Percentiles rank a stretch among this genome's conserved stretches.
Conservation (phyloP, 2,888 invertebrate species). For the Athalia cordata region DNA sequence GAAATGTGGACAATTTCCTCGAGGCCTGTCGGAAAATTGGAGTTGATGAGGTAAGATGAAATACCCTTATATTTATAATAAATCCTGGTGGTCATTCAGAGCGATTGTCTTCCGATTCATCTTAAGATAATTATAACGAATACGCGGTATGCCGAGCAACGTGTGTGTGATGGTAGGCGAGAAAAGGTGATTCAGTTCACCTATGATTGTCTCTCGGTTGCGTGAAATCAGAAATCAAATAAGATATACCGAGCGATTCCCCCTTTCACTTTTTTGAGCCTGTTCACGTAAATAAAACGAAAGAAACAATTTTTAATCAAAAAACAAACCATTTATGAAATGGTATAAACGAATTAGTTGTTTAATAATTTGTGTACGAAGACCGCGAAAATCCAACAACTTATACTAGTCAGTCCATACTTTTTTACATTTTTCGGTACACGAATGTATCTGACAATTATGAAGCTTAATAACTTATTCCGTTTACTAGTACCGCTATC, state of each 20-base stretch:
- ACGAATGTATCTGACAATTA: conserved; percentile 37
- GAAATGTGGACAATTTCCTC: conserved; percentile 96
- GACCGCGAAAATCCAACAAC: conserved; percentile 65
- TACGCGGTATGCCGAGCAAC: too few species aligned
- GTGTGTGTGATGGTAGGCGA: not conserved
- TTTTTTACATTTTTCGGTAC: conserved; percentile 36
- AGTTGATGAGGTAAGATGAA: conserved; percentile 89
- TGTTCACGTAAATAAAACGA: conserved; percentile 20
- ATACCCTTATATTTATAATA: not conserved
- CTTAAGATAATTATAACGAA: not conserved
- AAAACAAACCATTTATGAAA: not conserved
- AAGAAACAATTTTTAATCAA: too few species aligned
- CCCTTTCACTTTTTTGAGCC: not conserved
- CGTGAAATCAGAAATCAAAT: conserved; percentile 12
- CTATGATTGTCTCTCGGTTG: not conserved
- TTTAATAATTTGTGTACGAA: conserved; percentile 27
- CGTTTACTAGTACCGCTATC: conserved; percentile 40
- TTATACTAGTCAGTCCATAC: conserved; percentile 71
- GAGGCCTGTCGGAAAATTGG: conserved; percentile 96
- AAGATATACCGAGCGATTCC: not conserved
- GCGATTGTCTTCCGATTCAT: not conserved
- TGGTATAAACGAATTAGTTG: conserved; percentile 17
- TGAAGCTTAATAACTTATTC: conserved; percentile 19
- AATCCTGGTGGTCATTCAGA: not conserved
- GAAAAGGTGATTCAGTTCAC: not conserved